phyloP scores from a whole-genome alignment of 1,140 invertebrate species.

The Colletes gigas region DNA sequence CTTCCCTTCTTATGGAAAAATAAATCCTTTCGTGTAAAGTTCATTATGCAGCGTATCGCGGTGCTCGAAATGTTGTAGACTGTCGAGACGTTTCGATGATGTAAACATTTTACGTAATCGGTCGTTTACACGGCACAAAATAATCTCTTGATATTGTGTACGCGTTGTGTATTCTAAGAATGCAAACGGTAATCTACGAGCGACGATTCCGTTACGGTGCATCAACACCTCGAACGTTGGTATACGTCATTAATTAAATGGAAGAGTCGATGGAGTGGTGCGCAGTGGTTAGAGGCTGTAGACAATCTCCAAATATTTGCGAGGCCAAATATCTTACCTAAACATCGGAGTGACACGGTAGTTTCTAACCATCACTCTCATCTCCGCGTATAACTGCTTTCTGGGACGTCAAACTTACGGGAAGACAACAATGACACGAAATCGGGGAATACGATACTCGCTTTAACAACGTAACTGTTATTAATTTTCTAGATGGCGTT shows the following conservation, averaged over 20 bases:
- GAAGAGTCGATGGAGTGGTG: slow-evolving; percentile 77
- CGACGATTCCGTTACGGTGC: slow-evolving; percentile 54
- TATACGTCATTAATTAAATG: slow-evolving; percentile 77
- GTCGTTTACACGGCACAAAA: background rate
- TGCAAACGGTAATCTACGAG: slow-evolving; percentile 27
- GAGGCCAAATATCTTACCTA: slow-evolving; percentile 81
- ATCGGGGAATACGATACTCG: background rate
- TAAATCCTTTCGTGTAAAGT: too few species aligned
- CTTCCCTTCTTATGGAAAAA: too few species aligned
- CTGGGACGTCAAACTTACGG: slow-evolving; percentile 20
- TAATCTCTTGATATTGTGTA: background rate
- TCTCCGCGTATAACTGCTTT: slow-evolving; percentile 50
- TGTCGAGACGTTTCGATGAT: too few species aligned
- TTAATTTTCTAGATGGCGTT: too few species aligned
- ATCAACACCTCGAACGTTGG: slow-evolving; percentile 61
- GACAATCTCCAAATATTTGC: slow-evolving; percentile 82
- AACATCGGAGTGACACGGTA: slow-evolving; percentile 78
- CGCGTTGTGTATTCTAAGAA: slow-evolving; percentile 10
- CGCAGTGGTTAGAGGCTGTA: slow-evolving; percentile 76
- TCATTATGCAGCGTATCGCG: too few species aligned
- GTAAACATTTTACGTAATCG: too few species aligned
- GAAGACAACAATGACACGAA: background rate
- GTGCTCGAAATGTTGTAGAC: too few species aligned
- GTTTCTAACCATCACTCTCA: slow-evolving; percentile 58
- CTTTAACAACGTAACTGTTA: too few species aligned